phyloP scores from a whole-genome alignment of 1,140 invertebrate species.

The Aphelenchoides avenae region DNA sequence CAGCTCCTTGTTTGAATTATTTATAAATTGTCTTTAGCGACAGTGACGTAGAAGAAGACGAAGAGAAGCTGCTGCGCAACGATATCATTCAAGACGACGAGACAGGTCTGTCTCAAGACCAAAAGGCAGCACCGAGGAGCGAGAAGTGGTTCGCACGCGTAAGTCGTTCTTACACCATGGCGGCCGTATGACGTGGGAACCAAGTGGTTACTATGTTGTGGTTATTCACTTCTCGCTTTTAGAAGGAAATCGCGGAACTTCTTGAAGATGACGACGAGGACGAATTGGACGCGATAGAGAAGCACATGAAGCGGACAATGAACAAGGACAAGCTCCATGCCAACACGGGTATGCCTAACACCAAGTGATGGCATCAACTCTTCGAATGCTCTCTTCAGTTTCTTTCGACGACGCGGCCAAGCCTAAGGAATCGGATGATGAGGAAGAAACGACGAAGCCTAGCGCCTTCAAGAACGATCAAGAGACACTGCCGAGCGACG shows the following conservation, averaged over 20 bases:
- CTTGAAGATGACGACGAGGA: conserved; percentile 45
- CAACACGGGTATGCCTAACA: conserved; percentile 17
- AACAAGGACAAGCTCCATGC: conserved; percentile 44
- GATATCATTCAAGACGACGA: conserved; percentile 43
- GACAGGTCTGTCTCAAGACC: conserved; percentile 16
- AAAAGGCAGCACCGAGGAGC: conserved; percentile 29
- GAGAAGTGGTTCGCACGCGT: conserved; percentile 38
- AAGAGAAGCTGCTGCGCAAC: conserved; percentile 37
- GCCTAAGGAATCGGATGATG: conserved; percentile 28
- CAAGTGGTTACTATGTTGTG: not conserved
- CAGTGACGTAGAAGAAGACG: conserved; percentile 19
- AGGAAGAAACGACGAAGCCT: conserved; percentile 79
- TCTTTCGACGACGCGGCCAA: conserved; percentile 24
- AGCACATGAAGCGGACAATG: conserved; percentile 41
- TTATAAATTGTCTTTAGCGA: conserved; percentile 7
- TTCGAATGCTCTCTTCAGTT: conserved; percentile 10
- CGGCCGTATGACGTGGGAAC: conserved; percentile 7
- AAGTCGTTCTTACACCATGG: no score
- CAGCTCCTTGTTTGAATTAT: conserved; percentile 8
- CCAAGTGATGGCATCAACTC: conserved; percentile 1
- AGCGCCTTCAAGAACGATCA: conserved; percentile 73
- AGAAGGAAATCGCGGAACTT: conserved; percentile 36
- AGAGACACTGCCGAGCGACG: conserved; percentile 65
- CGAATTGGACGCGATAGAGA: conserved; percentile 41
- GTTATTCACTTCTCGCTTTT: conserved; percentile 18